Conservation (phyloP, 1,140 invertebrate genomes). For the Belonocnema kinseyi region DNA sequence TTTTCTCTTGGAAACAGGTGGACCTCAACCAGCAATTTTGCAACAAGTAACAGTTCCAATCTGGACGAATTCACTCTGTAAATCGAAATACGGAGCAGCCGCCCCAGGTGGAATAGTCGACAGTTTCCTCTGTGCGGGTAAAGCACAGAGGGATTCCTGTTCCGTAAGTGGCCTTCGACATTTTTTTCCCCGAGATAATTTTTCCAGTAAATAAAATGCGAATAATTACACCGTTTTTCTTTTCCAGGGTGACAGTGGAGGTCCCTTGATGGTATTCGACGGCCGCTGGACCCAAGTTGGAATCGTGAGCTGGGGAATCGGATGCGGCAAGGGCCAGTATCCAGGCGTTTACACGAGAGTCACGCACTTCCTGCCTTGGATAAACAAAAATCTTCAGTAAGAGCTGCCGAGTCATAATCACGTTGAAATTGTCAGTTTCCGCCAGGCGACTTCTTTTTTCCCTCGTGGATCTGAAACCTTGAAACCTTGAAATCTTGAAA, state of each 20-base stretch:
- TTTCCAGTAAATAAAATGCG: conserved; percentile 15
- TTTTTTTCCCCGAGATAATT: conserved; percentile 20
- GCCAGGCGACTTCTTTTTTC: not conserved
- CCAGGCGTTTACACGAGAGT: conserved; percentile 92
- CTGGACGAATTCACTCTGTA: conserved; percentile 88
- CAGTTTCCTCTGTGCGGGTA: conserved; percentile 90
- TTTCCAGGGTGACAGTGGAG: conserved; percentile 91
- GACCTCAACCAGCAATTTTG: conserved; percentile 86
- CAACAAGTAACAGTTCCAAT: conserved; percentile 90
- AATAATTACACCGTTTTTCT: not conserved
- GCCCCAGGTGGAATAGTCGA: conserved; percentile 92
- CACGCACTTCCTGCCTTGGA: conserved; percentile 86
- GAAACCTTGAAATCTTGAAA: not conserved
- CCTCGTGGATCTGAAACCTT: not conserved
- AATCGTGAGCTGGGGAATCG: conserved; percentile 95
- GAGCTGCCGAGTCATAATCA: conserved; percentile 27
- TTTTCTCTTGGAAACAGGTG: conserved; percentile 73
- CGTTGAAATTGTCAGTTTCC: conserved; percentile 36
- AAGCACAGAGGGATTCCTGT: conserved; percentile 89
- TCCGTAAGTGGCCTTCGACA: conserved; percentile 79
- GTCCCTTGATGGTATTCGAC: conserved; percentile 89
- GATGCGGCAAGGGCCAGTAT: conserved; percentile 92
- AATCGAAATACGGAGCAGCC: conserved; percentile 87
- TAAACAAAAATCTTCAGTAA: conserved; percentile 82
- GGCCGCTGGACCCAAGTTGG: conserved; percentile 90